phyloP scores from a whole-genome alignment of 1,140 invertebrate genomes.

The Reticulitermes speratus region DNA sequence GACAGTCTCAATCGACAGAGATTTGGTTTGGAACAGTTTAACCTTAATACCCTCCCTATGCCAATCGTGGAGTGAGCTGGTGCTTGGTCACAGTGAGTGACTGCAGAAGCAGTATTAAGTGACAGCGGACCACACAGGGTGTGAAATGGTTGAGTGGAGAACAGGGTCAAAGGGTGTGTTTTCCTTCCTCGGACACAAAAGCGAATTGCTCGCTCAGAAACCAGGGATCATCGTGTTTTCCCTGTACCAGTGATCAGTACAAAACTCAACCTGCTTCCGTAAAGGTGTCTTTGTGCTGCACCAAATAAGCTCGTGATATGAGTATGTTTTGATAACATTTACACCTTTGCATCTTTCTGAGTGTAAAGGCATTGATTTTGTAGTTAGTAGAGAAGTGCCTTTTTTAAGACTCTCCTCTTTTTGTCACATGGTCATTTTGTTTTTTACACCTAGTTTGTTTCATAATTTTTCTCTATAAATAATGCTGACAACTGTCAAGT shows the following conservation, averaged over 20 bases:
- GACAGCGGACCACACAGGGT: not conserved
- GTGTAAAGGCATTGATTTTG: conserved; percentile 32
- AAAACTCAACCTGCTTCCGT: conserved; percentile 38
- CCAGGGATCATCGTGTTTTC: conserved; percentile 38
- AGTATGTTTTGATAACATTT: conserved; percentile 25
- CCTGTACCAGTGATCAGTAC: conserved; percentile 53
- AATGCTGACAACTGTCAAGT: not conserved
- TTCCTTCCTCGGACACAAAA: conserved; percentile 44
- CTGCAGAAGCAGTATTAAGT: conserved; percentile 3
- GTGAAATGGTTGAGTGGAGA: conserved; percentile 41
- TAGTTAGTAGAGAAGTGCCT: conserved; percentile 49
- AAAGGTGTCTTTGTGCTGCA: conserved; percentile 36
- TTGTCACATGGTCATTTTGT: conserved; percentile 24
- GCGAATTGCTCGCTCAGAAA: conserved; percentile 38
- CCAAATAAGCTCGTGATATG: conserved; percentile 40
- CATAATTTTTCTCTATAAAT: not conserved
- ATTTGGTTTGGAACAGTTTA: conserved; percentile 10
- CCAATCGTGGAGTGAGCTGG: not conserved
- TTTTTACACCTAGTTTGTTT: conserved; percentile 40
- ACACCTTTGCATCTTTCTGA: conserved; percentile 21
- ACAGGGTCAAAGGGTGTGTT: conserved; percentile 43
- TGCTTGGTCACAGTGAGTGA: conserved; percentile 37
- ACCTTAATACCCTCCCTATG: conserved; percentile 23
- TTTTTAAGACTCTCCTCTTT: conserved; percentile 39
- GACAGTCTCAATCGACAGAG: conserved; percentile 15